Evolutionary conservation across 2,113 vertebrate genomes (phyloP).

Genomic region (Paraplagusia blochii): DNA sequence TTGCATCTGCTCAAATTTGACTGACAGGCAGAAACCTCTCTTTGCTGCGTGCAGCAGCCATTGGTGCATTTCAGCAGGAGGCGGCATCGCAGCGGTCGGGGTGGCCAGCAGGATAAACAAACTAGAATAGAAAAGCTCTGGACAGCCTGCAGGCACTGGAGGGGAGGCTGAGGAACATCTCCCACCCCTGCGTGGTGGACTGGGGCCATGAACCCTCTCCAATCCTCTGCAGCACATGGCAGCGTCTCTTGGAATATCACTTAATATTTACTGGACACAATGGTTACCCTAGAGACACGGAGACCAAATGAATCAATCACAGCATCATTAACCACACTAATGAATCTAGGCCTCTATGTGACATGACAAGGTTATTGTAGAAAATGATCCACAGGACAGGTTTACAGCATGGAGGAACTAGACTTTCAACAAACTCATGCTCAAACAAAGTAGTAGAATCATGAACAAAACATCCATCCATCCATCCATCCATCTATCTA

Average conservation of each 20-base stretch:
- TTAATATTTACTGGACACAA: neutral
- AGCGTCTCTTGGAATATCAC: slow-evolving; percentile 26
- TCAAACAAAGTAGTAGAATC: too few relatives aligned
- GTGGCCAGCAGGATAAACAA: slow-evolving; percentile 57
- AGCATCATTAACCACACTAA: too few relatives aligned
- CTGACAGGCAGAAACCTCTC: slow-evolving; percentile 8
- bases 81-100: slow-evolving; percentile 40
- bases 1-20: slow-evolving; percentile 10
- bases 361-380: too few relatives aligned
- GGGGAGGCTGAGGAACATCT: slow-evolving; percentile 47
- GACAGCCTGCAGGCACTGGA: slow-evolving; percentile 58
- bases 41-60: slow-evolving; percentile 7
- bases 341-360: too few relatives aligned
- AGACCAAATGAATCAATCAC: too few relatives aligned
- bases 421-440: too few relatives aligned
- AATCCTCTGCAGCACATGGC: slow-evolving; percentile 29
- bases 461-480: too few relatives aligned
- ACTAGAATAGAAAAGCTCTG: slow-evolving; percentile 34
- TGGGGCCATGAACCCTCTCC: slow-evolving; percentile 38
- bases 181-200: slow-evolving; percentile 58
- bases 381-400: too few relatives aligned
- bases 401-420: too few relatives aligned
- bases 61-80: slow-evolving; percentile 34
- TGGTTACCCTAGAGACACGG: too few relatives aligned
- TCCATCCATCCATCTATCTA: too few relatives aligned